Evolutionary conservation across 2,888 invertebrate species (phyloP).

Genomic region (Atethmia centrago): DNA sequence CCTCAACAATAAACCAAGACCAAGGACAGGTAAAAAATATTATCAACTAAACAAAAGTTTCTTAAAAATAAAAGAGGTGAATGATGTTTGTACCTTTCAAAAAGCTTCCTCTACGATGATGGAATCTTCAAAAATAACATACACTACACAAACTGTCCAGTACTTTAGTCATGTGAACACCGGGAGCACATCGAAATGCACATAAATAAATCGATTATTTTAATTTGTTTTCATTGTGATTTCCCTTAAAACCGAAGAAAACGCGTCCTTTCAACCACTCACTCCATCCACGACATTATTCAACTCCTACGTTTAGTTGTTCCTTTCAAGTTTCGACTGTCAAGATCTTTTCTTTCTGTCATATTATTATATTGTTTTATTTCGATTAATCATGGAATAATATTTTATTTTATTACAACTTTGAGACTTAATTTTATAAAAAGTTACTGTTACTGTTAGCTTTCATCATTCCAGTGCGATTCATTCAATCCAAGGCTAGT

Average conservation of each 20-base stretch:
- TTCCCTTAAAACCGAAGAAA: slow-evolving; percentile 43
- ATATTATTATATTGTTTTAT: too few species aligned
- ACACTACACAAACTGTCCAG: slow-evolving; percentile 57
- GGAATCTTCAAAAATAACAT: slow-evolving; percentile 66
- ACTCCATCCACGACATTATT: slow-evolving; percentile 61
- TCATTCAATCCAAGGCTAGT: too few species aligned
- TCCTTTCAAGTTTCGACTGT: slow-evolving; percentile 22
- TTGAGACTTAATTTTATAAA: background rate
- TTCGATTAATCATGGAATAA: background rate
- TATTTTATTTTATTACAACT: accelerated
- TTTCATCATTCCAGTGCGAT: too few species aligned
- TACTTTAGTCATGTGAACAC: slow-evolving; percentile 45
- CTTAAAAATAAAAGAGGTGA: slow-evolving; percentile 60
- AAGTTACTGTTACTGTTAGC: background rate
- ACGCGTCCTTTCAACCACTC: slow-evolving; percentile 61
- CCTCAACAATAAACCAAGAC: background rate
- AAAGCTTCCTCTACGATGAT: slow-evolving; percentile 68
- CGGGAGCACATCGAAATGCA: slow-evolving; percentile 31
- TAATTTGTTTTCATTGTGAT: slow-evolving; percentile 55
- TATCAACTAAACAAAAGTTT: slow-evolving; percentile 53
- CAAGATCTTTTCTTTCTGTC: slow-evolving; percentile 15
- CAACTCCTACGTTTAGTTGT: slow-evolving; percentile 59
- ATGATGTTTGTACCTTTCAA: slow-evolving; percentile 71
- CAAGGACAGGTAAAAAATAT: slow-evolving; percentile 13
- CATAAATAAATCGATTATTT: slow-evolving; percentile 39